Evolutionary conservation across 2,888 invertebrate species (phyloP), one percentile per base, ranked within the genome.

Genomic region (Stenurella melanura): DNA sequence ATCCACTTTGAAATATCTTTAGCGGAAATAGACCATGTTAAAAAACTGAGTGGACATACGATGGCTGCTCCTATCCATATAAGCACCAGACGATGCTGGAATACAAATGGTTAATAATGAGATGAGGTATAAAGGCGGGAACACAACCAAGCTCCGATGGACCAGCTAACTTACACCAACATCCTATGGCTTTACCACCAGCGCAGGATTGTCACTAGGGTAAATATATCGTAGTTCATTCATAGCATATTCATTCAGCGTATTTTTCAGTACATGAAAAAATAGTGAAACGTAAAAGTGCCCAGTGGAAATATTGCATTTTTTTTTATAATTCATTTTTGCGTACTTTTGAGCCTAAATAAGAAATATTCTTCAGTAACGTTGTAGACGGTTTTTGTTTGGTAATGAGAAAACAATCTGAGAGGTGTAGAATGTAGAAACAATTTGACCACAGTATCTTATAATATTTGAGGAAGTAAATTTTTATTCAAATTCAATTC

Each of bases 31-130:
- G 87, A 86, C 82, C 81, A 86, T 84, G 84, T 84, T 84, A 86
- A 89, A 88, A 87, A 87, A 86, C 81, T 78, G 83, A 84, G 85
- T 87, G 87, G 86, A 87, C 87, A 87, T 87, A 86, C 87, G 87
- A 87, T 88, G 87, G 87, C 87, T 87, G 88, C 87, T 86, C 86
- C 85, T 88, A 87, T 86, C 88, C 88, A 87, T 88, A 88, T 88
- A 88, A 88, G 88, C 87, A 87, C 86, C 86, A 87, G 85, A 88
- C 88, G 87, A 86, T 85, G 84, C 85, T 83, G 83, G 89, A 87
- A 88, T 89, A 89, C 88, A 89, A 88, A 89, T 89, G 87, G 88
- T 83, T 83, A 83, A 84, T 89, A 89, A 89, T 89, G 87, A 89
- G 86, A 83, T 81, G 80, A 86, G 87, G 87, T 87, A 86, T 87